Evolutionary conservation across 2,797 vertebrate genomes (phyloP).

Genomic region (Apogon talboti): DNA sequence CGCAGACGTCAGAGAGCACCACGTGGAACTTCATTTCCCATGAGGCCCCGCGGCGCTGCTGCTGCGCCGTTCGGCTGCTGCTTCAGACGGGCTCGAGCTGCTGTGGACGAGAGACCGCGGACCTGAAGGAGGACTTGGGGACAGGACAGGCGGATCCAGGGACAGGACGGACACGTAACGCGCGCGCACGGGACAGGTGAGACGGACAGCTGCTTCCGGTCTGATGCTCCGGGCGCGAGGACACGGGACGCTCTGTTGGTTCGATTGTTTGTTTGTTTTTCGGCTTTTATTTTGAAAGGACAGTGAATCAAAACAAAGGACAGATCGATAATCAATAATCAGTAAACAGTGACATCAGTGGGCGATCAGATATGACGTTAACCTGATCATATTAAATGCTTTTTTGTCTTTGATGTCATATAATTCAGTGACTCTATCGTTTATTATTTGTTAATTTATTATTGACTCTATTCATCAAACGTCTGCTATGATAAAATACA

Average conservation of each 20-base stretch:
- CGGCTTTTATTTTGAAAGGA: slow-evolving; percentile 53
- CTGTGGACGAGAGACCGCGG: slow-evolving; percentile 22
- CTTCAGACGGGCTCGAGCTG: background rate
- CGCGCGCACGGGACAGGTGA: slow-evolving; percentile 1
- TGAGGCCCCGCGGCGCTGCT: background rate
- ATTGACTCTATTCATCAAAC: no score
- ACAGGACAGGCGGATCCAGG: background rate
- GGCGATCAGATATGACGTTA: no score
- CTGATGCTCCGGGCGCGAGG: slow-evolving; percentile 3
- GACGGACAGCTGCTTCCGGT: background rate
- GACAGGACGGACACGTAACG: background rate
- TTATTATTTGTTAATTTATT: no score
- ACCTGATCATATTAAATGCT: no score
- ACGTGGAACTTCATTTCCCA: slow-evolving; percentile 35
- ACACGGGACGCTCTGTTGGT: background rate
- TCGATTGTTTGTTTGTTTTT: background rate
- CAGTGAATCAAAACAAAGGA: no score
- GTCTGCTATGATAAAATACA: no score
- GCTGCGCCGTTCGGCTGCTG: slow-evolving; percentile 2
- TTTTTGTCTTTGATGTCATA: no score
- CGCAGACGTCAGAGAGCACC: background rate
- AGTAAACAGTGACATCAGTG: no score
- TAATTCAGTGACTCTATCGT: no score
- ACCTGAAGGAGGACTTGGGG: slow-evolving; percentile 30
- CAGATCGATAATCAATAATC: no score